Evolutionary conservation across 1,140 invertebrate species (phyloP), one percentile per base, ranked within the genome.

Genomic region (Conus betulinus): DNA sequence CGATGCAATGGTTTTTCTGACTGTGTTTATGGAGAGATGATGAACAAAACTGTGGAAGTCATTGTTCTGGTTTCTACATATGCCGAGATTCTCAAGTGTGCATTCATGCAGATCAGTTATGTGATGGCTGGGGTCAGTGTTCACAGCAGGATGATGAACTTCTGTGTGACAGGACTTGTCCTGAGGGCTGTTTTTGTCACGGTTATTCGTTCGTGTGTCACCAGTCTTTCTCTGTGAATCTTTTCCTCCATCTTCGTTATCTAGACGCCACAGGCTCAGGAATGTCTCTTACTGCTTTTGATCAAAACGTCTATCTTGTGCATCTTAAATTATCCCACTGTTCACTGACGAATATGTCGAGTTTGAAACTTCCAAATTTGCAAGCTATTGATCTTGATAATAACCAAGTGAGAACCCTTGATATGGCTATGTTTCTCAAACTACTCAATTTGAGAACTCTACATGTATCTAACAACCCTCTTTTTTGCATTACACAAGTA

Each of bases 131-230:
- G 23, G 27, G 25, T 52, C 63, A n/a, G n/a, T n/a, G n/a, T n/a
- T n/a, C 87, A 71, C 82, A 88, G 52, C 71, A 55, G 57, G 88
- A 89, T 52, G 85, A 91, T 51, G 88, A 89, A 53, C 51, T 74
- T 52, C 60, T 89, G 25, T 90, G 86, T 83, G 60, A 88, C n/a
- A 39, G 63, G 3, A 23, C 27, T 10, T 85, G 84, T 67, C 57
- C 57, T 94, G 91, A 63, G 93, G 81, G 51, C 57, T 90, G 88
- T 39, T n/a, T 63, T 6, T 90, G n/a, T 78, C 39, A 53, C 25
- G 85, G 76, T 84, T 52, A 52, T 20, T 39, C 84, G 4, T 71
- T 88, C 55, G 71, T 57, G 13, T 89, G 88, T 39, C 15, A 52
- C 25, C 51, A 82, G 27, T 23, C 76, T 25, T 79, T 88, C 25